phyloP scores from a whole-genome alignment of 1,140 invertebrate species.

The Drosophila funebris region DNA sequence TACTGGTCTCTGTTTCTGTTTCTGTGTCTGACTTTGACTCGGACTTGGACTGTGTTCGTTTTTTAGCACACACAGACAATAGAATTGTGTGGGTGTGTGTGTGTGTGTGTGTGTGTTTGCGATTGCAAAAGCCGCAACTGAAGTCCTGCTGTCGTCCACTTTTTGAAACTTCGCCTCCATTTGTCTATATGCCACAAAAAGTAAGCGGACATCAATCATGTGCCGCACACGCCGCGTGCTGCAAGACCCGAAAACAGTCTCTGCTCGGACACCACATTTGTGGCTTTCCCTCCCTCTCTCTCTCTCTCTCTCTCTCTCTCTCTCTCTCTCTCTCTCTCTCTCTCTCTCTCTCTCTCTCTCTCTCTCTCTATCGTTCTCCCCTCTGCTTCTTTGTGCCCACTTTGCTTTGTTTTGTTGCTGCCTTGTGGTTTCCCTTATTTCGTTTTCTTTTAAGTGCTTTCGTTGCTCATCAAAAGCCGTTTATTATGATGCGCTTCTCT shows the following conservation, averaged over 20 bases:
- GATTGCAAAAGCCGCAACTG: conserved; percentile 29
- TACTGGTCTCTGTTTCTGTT: no score
- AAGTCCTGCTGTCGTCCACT: not conserved
- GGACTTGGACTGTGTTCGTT: not conserved
- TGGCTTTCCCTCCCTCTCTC: not conserved
- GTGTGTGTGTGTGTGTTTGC: conserved; percentile 2
- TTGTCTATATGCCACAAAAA: conserved; percentile 32
- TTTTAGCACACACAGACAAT: conserved; percentile 16
- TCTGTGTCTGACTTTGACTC: no score
- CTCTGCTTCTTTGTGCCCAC: not conserved
- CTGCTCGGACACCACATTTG: conserved; percentile 2
- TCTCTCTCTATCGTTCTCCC: no score
- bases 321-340: not conserved
- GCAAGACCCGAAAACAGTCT: conserved; percentile 23
- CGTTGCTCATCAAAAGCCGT: conserved; percentile 69
- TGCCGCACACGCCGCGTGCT: no score
- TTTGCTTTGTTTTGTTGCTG: conserved; percentile 15
- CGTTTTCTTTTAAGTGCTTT: conserved; percentile 43
- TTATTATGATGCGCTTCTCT: conserved; percentile 68
- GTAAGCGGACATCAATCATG: conserved; percentile 68
- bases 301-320: not conserved
- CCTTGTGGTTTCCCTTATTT: conserved; percentile 20
- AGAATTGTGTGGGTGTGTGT: conserved; percentile 12
- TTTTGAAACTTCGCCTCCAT: not conserved
- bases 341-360: not conserved